Evolutionary conservation across 2,113 vertebrate genomes (phyloP).

Genomic region (Cryptoleucopteryx plumbea): DNA sequence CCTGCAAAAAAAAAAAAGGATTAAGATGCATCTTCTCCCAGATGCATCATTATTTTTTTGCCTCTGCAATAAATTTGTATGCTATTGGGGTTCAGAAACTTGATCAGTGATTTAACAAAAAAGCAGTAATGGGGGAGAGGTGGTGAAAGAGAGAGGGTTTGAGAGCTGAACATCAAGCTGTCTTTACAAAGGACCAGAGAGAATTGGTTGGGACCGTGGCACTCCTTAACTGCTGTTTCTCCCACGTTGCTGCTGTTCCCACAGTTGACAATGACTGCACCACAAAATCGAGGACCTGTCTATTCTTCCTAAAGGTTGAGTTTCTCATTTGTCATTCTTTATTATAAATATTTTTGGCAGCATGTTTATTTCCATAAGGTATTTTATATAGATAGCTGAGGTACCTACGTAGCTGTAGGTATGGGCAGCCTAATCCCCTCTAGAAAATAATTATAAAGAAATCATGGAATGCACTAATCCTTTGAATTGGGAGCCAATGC

Average conservation of each 20-base stretch:
- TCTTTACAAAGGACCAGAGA: neutral
- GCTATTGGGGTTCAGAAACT: neutral
- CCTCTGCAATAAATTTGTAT: neutral
- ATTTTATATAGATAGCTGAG: neutral
- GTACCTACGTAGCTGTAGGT: neutral
- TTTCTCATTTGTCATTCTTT: neutral
- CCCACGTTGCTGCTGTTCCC: neutral
- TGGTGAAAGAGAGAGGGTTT: neutral
- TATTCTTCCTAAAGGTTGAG: neutral
- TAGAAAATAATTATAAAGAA: conserved; percentile 9
- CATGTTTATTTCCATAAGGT: neutral
- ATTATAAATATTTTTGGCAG: neutral
- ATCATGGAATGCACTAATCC: conserved; percentile 58
- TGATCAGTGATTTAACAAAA: neutral
- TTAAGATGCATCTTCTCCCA: neutral
- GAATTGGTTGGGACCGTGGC: neutral
- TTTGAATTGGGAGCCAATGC: conserved; percentile 46
- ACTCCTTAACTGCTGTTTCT: neutral
- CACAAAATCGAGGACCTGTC: neutral
- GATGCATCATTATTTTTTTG: neutral
- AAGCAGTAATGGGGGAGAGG: rapidly evolving
- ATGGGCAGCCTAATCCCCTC: neutral
- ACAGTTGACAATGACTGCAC: neutral
- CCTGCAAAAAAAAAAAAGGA: neutral
- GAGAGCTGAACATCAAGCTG: neutral